Evolutionary conservation across 2,797 vertebrate genomes (phyloP), one percentile per base, ranked within the genome.

Genomic region (Emys orbicularis): DNA sequence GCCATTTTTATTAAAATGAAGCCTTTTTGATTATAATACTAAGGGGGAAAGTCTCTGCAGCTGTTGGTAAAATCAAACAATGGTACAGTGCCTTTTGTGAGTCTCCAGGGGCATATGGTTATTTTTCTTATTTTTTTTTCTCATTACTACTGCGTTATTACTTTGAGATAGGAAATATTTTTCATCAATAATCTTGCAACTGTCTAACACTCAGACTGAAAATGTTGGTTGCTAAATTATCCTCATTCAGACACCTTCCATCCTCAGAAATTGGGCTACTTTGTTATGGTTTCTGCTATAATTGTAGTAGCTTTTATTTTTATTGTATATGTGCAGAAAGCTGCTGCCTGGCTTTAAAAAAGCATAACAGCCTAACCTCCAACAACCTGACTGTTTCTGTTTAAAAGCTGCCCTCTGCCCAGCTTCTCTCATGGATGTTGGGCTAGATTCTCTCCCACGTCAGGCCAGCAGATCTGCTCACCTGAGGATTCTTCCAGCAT

Each of bases 351-450:
- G 90, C 25, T 87, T 90, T 77, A 72, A 54, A 9, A 44, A 0
- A 88, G n/a, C 18, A 80, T 4, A 12, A 89, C n/a, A 54, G 79
- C 65, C 65, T 68, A 92, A 89, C 90, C 91, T 96, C 87, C 94
- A 94, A 94, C 80, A 89, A 92, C 81, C 44, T 81, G 52, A 52
- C 25, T 34, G 8, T 34, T 84, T 23, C 49, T 74, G 86, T 90
- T 87, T 1, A 2, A 88, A 91, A 87, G 16, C 15, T 84, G 21
- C 18, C 87, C 5, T 83, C 92, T 88, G 74, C 84, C 37, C 82
- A 82, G 72, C 44, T 82, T 90, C 86, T 95, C 15, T 49, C 57
- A n/a, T 49, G 90, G 94, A 94, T 95, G 92, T 96, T 95, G 90
- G 88, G 44, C 89, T 86, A 41, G 25, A 95, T 84, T 90, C 31